These are phyloP conservation scores for Dynastes maya DNA, from an alignment of 2,888 invertebrate genomes.

Conservation along the genomic window DNA sequence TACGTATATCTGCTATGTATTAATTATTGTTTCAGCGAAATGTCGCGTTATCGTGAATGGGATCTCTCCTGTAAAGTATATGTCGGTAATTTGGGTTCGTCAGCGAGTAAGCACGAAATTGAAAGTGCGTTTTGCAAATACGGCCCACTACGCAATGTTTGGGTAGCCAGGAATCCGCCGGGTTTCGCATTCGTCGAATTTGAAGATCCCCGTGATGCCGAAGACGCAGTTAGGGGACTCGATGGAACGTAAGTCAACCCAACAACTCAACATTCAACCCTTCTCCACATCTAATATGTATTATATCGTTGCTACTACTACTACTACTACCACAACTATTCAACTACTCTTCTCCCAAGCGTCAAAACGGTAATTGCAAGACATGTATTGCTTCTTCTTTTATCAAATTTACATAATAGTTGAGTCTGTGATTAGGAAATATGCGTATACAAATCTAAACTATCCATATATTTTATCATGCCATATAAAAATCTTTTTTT, in stretches of 20 bases:
- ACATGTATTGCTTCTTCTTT: conserved; percentile 26
- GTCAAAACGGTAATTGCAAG: conserved; percentile 49
- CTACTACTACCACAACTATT: conserved; percentile 36
- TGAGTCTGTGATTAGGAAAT: not conserved
- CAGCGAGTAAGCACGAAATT: conserved; percentile 91
- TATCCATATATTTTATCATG: no score
- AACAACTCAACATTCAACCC: conserved; percentile 51
- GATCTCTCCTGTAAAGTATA: conserved; percentile 93
- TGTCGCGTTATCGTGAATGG: conserved; percentile 88
- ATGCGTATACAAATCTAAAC: no score
- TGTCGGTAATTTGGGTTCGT: conserved; percentile 92
- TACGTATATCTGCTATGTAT: not conserved
- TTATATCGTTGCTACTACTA: conserved; percentile 49
- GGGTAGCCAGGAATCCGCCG: conserved; percentile 95
- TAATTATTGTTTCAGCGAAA: conserved; percentile 65
- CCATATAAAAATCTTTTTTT: not conserved
- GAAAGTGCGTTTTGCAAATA: conserved; percentile 91
- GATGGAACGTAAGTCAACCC: conserved; percentile 82
- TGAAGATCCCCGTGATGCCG: conserved; percentile 91
- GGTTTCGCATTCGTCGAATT: conserved; percentile 94
- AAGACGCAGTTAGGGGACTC: conserved; percentile 87
- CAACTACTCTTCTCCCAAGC: conserved; percentile 50
- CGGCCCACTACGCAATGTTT: conserved; percentile 91
- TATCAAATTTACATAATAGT: not conserved
- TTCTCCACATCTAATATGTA: conserved; percentile 48